phyloP scores from a whole-genome alignment of 2,113 vertebrate genomes.

The Pleuronectes platessa region DNA sequence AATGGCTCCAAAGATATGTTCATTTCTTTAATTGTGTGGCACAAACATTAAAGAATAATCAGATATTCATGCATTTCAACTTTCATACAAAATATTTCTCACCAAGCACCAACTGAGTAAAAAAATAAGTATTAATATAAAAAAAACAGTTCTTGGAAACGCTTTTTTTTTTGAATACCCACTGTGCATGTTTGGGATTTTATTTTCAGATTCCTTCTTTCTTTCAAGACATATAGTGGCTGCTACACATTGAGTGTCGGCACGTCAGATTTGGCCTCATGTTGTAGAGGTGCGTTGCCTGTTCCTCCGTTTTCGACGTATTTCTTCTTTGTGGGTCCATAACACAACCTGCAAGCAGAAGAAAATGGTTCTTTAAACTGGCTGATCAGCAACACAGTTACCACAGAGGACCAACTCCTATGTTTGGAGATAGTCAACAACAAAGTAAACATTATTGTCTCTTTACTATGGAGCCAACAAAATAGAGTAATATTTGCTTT shows the following conservation, averaged over 20 bases:
- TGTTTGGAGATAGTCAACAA: too few relatives aligned
- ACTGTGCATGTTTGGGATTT: background rate
- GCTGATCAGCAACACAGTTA: background rate
- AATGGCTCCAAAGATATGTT: background rate
- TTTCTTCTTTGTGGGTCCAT: slow-evolving; percentile 47
- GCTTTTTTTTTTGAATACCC: background rate
- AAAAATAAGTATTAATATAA: slow-evolving; percentile 13
- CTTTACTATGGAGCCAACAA: too few relatives aligned
- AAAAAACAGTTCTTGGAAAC: slow-evolving; percentile 1
- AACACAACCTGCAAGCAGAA: slow-evolving; percentile 55
- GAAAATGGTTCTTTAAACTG: background rate
- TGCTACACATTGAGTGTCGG: slow-evolving; percentile 25
- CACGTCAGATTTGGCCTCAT: slow-evolving; percentile 33
- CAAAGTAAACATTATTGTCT: too few relatives aligned
- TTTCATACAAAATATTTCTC: slow-evolving; percentile 1
- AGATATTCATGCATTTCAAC: slow-evolving; percentile 12
- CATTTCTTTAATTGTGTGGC: slow-evolving; percentile 22
- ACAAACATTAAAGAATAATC: slow-evolving; percentile 1
- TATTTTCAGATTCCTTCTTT: background rate
- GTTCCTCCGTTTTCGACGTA: slow-evolving; percentile 30
- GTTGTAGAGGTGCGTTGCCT: slow-evolving; percentile 9
- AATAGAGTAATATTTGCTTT: too few relatives aligned
- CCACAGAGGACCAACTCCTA: background rate
- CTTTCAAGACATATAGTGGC: background rate
- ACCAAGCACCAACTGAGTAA: background rate